Base-by-base conservation (phyloP, 2,797 vertebrate genomes). In the Nyctibius grandis region DNA sequence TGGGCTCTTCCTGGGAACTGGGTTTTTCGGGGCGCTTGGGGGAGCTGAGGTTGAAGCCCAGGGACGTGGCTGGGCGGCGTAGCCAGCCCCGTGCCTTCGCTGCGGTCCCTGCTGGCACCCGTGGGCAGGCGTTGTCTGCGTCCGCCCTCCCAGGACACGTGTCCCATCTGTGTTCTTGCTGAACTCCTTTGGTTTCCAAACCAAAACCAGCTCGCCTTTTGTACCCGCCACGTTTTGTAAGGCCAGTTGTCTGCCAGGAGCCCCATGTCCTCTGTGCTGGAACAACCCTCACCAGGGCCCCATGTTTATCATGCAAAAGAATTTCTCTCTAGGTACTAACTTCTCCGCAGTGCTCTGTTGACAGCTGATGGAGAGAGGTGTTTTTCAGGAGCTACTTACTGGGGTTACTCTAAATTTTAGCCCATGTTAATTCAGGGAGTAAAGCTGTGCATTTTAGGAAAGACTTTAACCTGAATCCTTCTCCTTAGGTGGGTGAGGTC, bases 291-390 rank as follows among this genome's bases (percentile, higher is more conserved):
- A 11, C 0, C 22, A 29, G 48, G 13, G 42, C 9, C 9, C 2
- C 3, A 14, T n/a, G 36, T 16, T 64, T 40, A 15, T 56, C 23
- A 9, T 13, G 54, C 34, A 36, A 51, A 50, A 28, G 3, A 21
- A 40, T 34, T 77, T 75, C 53, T 80, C 19, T 67, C 14, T 7
- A 0, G 38, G 33, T 31, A 42, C 2, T 1, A 5, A 5, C 20
- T 68, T 34, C 31, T 74, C 8, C 0, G 0, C 5, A 29, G 18
- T 3, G 1, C 17, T 29, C 19, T 61, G 22, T 18, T 5, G 3
- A 9, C 28, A 45, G 53, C 33, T 15, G 28, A 5, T 4, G 5
- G 34, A 4, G 2, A 47, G 42, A 69, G 11, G 8, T 45, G 36
- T 33, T 94, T 64, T 48, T 42, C 45, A 80, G 80, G 74, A 79